These are phyloP conservation scores for Stenchaetothrips biformis DNA, from an alignment of 2,888 invertebrate species.

Conservation along the genomic window DNA sequence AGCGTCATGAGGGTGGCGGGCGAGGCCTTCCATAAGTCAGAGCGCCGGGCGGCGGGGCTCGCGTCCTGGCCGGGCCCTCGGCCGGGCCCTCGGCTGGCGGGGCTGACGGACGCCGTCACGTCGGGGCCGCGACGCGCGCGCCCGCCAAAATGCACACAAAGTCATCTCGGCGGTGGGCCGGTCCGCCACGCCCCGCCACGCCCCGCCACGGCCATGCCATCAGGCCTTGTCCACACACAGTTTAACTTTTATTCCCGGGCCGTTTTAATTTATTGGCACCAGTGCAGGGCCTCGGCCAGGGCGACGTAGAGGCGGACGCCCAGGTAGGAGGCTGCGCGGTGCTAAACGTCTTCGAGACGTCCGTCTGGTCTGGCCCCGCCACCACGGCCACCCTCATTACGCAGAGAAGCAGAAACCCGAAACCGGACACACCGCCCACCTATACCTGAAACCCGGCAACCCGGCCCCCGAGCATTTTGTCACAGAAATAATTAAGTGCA, in stretches of 20 bases:
- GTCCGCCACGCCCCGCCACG: neutral
- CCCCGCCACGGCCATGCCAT: neutral
- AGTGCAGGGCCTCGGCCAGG: neutral
- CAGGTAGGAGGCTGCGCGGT: neutral
- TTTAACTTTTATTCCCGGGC: slow-evolving; percentile 5
- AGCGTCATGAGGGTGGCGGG: neutral
- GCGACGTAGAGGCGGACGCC: neutral
- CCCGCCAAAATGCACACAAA: neutral
- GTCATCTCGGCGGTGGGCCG: neutral
- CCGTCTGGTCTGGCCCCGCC: neutral
- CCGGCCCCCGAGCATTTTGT: slow-evolving; percentile 1
- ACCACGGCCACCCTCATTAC: neutral
- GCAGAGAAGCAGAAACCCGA: neutral
- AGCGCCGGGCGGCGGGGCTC: neutral
- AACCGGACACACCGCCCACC: neutral
- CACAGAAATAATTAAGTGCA: slow-evolving; percentile 23
- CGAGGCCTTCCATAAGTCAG: neutral
- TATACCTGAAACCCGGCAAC: neutral
- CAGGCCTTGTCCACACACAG: slow-evolving; percentile 11
- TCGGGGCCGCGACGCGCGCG: neutral
- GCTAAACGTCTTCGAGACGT: slow-evolving; percentile 22
- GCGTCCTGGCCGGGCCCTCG: neutral
- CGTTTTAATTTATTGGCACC: slow-evolving; percentile 16
- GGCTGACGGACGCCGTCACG: neutral
- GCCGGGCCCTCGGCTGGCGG: neutral